Conservation (phyloP, 2,113 vertebrate genomes). For the mouse (Mus musculus) region DNA sequence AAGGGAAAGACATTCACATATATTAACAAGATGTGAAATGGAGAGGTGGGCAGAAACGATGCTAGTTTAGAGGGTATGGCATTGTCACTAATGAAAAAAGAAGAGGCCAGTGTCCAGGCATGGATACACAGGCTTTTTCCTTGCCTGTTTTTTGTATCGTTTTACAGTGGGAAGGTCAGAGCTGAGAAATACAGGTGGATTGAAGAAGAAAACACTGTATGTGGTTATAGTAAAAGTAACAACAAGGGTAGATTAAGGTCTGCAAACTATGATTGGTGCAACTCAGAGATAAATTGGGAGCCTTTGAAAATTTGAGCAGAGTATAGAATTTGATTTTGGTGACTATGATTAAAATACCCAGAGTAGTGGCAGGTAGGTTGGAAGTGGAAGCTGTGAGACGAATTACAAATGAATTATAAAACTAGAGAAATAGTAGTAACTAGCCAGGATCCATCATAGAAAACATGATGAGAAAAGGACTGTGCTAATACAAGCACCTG, state of each 20-base stretch:
- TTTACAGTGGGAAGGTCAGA: background rate
- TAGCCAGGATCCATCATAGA: background rate
- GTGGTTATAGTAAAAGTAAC: background rate
- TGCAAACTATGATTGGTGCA: background rate
- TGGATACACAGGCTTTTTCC: background rate
- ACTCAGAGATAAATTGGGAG: background rate
- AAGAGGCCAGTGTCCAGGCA: fast-evolving
- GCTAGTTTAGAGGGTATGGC: background rate
- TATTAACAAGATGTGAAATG: background rate
- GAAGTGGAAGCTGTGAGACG: background rate
- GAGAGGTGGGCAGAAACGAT: background rate
- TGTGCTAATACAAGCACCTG: background rate
- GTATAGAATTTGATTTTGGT: background rate
- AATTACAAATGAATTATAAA: background rate
- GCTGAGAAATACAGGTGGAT: background rate
- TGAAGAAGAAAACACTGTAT: background rate
- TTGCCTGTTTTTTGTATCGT: background rate
- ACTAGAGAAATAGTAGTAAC: background rate
- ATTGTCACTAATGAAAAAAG: background rate
- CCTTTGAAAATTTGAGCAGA: background rate
- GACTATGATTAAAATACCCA: background rate
- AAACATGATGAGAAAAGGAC: background rate
- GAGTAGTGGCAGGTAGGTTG: background rate
- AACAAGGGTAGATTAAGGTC: background rate
- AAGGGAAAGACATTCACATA: background rate